Conservation (phyloP, 1,140 invertebrate species). For the Leptinotarsa defecta region DNA sequence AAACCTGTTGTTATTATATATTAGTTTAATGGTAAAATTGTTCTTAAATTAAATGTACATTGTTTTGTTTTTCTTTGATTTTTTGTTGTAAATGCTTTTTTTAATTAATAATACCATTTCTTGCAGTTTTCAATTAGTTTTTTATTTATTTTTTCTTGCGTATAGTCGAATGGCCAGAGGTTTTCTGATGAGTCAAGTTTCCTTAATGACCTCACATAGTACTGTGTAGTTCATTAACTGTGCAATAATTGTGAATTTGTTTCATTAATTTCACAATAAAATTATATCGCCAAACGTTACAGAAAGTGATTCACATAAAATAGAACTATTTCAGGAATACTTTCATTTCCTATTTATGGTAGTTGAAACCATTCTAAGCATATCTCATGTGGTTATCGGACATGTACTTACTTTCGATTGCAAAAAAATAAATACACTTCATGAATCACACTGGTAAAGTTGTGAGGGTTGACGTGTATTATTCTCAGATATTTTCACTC, state of each 20-base stretch:
- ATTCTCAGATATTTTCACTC: no score
- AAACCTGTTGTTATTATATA: conserved; percentile 68
- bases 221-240: conserved; percentile 5
- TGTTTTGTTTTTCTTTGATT: conserved; percentile 70
- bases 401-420: no score
- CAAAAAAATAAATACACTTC: no score
- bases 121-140: conserved; percentile 67
- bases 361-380: no score
- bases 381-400: no score
- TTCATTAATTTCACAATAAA: conserved; percentile 21
- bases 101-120: conserved; percentile 70
- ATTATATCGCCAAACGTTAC: no score
- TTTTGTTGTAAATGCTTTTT: conserved; percentile 72
- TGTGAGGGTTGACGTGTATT: no score
- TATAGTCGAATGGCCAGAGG: conserved; percentile 22
- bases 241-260: conserved; percentile 17
- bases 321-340: no score
- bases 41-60: conserved; percentile 72
- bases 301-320: no score
- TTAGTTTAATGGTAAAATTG: conserved; percentile 67
- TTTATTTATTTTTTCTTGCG: conserved; percentile 59
- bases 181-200: neutral
- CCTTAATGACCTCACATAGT: neutral
- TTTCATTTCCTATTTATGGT: no score
- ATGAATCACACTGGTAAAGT: no score